Base-by-base conservation (phyloP, 2,888 invertebrate genomes). In the Carcina quercana region DNA sequence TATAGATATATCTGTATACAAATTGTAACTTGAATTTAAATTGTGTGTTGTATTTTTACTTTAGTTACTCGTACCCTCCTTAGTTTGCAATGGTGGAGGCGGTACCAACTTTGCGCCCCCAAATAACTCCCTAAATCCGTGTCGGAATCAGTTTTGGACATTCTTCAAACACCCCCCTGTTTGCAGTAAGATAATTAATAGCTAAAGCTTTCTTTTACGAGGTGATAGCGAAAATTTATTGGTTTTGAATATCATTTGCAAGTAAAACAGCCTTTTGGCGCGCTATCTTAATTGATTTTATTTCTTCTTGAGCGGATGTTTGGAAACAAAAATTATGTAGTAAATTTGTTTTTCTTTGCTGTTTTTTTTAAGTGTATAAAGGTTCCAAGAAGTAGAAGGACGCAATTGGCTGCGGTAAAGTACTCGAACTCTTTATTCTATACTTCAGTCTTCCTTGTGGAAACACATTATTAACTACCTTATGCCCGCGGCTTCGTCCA, bases 101-200 rank as follows among this genome's bases (percentile, higher is more conserved):
- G n/a, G 3, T 5, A 11, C 10, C 22, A 22, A 11, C 22, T 22
- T 22, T 3, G 10, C n/a, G 22, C 10, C 2, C 5, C n/a, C 3
- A 12, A 10, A 13, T 4, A 13, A 25, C 13, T 25, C 15, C 11
- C 12, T 25, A 12, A n/a, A 24, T 12, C 29, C 34, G 34, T 33
- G 32, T 35, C 32, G 15, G 13, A 35, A 17, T 5, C n/a, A n/a
- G n/a, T n/a, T n/a, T n/a, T n/a, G n/a, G n/a, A n/a, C n/a, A n/a
- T n/a, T n/a, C n/a, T 17, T 17, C 7, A 7, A 17, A 17, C 17
- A 17, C n/a, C n/a, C n/a, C n/a, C n/a, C n/a, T n/a, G n/a, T n/a
- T n/a, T n/a, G n/a, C n/a, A n/a, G n/a, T n/a, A 11, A 36, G 33
- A 32, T 42, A 38, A 42, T 42, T 37, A 40, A 40, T 37, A 30